These are phyloP conservation scores for Sebastes iracundus DNA, from an alignment of 2,797 vertebrate species.

Conservation along the genomic window DNA sequence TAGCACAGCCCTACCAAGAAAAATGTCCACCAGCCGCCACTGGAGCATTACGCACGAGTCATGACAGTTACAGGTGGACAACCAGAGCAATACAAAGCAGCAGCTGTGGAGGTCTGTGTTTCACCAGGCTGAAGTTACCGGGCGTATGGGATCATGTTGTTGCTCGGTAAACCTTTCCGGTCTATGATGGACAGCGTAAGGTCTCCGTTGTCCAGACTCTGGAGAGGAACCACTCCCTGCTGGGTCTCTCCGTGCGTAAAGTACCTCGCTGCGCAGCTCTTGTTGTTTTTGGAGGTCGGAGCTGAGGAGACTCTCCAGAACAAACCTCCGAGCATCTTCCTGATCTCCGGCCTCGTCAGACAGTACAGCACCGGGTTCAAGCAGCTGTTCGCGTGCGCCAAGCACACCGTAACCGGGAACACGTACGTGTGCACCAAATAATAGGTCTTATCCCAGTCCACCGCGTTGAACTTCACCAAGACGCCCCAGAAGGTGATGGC, in stretches of 20 bases:
- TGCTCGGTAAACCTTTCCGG: constrained; percentile 42
- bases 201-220: constrained; percentile 61
- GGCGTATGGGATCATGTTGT: constrained; percentile 19
- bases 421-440: constrained; percentile 85
- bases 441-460: constrained; percentile 81
- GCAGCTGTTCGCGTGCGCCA: constrained; percentile 87
- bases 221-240: constrained; percentile 62
- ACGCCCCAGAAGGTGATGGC: constrained; percentile 87
- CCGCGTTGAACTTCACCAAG: constrained; percentile 84
- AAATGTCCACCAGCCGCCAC: too few relatives aligned
- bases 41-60: constrained; percentile 10
- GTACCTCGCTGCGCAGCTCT: constrained; percentile 49
- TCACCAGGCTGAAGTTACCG: neutral
- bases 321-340: constrained; percentile 79
- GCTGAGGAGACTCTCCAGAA: constrained; percentile 77
- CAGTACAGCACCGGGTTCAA: constrained; percentile 86
- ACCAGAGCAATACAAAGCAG: neutral
- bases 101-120: neutral
- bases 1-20: too few relatives aligned
- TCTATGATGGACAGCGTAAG: constrained; percentile 69
- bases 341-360: constrained; percentile 84
- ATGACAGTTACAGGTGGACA: neutral
- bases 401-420: constrained; percentile 84
- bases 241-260: constrained; percentile 65
- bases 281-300: constrained; percentile 44